Evolutionary conservation across 2,888 invertebrate genomes (phyloP).

Genomic region (Nemotelus pantherinus): DNA sequence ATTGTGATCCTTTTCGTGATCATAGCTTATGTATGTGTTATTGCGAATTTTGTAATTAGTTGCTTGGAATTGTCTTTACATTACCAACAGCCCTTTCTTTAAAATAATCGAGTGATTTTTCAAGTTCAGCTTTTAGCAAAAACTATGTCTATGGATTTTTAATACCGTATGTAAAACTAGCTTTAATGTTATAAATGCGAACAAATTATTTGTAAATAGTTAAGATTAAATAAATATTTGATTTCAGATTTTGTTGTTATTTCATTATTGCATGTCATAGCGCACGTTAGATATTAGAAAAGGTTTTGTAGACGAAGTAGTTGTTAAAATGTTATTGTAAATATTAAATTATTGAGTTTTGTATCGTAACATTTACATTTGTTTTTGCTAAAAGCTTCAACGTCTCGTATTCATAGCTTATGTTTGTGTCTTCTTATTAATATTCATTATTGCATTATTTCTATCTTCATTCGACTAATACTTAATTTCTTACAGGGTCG

Average conservation of each 20-base stretch:
- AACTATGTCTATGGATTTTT: not conserved
- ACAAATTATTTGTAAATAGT: slow-evolving; percentile 1
- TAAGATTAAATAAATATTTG: not conserved
- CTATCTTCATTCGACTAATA: not conserved
- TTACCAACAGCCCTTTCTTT: no score
- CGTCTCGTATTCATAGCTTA: not conserved
- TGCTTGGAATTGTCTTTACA: not conserved
- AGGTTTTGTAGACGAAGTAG: no score
- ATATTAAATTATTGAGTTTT: no score
- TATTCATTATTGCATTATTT: not conserved
- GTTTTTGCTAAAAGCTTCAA: slow-evolving; percentile 36
- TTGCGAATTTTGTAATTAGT: not conserved
- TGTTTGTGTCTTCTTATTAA: not conserved
- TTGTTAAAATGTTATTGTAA: no score
- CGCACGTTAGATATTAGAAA: no score
- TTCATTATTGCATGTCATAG: slow-evolving; percentile 15
- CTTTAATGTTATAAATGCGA: not conserved
- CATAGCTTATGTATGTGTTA: slow-evolving; percentile 7
- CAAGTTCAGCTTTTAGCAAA: slow-evolving; percentile 23
- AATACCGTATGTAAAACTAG: not conserved
- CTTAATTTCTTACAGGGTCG: slow-evolving; percentile 7
- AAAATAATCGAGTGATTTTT: no score
- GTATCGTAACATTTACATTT: not conserved
- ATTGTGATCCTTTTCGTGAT: not conserved
- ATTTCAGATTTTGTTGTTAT: not conserved